Evolutionary conservation across 2,888 invertebrate species (phyloP).

Genomic region (Pachliopta kotzebuea): DNA sequence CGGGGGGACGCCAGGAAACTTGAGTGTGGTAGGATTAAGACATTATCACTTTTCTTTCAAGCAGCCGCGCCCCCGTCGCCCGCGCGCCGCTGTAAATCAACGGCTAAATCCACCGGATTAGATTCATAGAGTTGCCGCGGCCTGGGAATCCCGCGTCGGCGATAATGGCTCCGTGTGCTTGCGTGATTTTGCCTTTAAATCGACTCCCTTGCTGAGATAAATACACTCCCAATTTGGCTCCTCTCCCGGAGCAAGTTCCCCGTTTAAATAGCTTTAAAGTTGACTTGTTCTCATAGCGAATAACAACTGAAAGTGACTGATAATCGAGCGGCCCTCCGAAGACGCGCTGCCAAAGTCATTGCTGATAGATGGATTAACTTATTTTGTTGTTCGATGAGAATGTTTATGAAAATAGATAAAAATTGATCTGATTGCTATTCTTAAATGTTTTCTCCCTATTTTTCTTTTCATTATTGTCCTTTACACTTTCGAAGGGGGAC

Average conservation of each 20-base stretch:
- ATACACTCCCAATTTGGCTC: constrained; percentile 70
- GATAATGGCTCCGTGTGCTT: constrained; percentile 78
- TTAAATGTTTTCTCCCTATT: background rate
- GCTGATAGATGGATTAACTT: constrained; percentile 23
- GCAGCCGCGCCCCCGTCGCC: constrained; percentile 71
- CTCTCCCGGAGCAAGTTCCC: constrained; percentile 57
- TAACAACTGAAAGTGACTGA: constrained; percentile 63
- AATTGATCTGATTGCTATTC: background rate
- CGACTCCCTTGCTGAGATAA: constrained; percentile 73
- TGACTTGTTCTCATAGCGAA: constrained; percentile 63
- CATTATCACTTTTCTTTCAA: constrained; percentile 84
- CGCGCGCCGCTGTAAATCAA: constrained; percentile 78
- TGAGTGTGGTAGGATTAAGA: constrained; percentile 83
- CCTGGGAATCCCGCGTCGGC: constrained; percentile 70
- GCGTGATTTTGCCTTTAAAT: constrained; percentile 80
- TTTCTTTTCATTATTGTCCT: background rate
- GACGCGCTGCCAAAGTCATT: constrained; percentile 30
- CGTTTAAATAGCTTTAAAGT: constrained; percentile 65
- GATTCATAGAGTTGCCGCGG: constrained; percentile 79
- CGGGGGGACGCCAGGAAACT: constrained; percentile 53
- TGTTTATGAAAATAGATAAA: background rate
- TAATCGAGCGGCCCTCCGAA: constrained; percentile 53
- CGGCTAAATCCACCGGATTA: constrained; percentile 80
- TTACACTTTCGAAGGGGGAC: too few species aligned
- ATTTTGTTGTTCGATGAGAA: constrained; percentile 4